Conservation (phyloP, 2,113 vertebrate species). For the Motacilla alba region DNA sequence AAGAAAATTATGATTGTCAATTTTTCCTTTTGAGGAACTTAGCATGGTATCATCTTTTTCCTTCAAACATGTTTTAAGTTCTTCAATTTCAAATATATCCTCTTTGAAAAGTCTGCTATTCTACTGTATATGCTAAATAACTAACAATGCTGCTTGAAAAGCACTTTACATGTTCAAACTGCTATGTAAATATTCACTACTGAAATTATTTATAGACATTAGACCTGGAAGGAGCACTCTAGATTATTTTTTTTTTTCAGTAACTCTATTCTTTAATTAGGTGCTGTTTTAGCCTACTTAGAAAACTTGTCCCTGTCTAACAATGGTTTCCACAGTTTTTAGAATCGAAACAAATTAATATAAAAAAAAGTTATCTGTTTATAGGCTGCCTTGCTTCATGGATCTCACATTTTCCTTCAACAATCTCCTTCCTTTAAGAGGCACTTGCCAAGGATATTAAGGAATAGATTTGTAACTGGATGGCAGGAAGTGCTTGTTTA, state of each 20-base stretch:
- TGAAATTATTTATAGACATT: neutral
- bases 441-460: neutral
- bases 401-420: neutral
- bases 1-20: neutral
- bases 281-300: neutral
- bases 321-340: neutral
- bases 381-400: neutral
- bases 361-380: neutral
- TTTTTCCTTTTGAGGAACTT: neutral
- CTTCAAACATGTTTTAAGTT: neutral
- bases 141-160: neutral
- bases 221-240: neutral
- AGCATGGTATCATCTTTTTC: neutral
- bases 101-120: neutral
- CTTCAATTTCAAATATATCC: neutral
- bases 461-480: neutral
- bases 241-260: neutral
- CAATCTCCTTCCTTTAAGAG: neutral
- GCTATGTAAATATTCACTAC: neutral
- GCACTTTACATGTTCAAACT: neutral
- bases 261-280: neutral
- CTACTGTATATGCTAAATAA: neutral
- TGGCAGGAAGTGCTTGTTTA: neutral
- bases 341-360: neutral
- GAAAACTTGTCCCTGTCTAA: neutral